A percentile compares a stretch with the other conserved stretches of the same genome.
These are phyloP conservation scores for Pogonognathellus flavescens DNA, from an alignment of 1,140 invertebrate genomes.

Conservation along the genomic window DNA sequence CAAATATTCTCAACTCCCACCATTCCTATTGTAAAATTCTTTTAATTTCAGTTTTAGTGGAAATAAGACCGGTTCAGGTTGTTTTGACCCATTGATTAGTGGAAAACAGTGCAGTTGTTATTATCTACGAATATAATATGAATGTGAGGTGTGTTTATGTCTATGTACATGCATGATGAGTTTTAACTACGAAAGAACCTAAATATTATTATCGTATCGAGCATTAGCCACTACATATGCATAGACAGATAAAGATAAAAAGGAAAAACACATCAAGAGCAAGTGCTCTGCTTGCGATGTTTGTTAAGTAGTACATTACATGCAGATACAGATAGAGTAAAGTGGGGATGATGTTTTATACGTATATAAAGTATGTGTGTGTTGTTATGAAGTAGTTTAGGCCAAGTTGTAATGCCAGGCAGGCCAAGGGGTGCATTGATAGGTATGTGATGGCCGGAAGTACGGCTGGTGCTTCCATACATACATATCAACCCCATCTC, in stretches of 20 bases:
- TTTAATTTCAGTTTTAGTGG: not conserved
- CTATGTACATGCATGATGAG: constrained; percentile 16
- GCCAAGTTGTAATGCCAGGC: not conserved
- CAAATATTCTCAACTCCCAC: not conserved
- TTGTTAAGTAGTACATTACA: not conserved
- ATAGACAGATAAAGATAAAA: not conserved
- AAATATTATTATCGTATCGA: not conserved
- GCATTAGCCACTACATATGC: not conserved
- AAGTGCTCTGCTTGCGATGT: not conserved
- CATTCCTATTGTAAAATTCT: not conserved
- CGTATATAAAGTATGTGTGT: not conserved
- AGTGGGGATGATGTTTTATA: not conserved
- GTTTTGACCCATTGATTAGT: constrained; percentile 8
- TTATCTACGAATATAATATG: constrained; percentile 22
- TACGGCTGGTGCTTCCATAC: constrained; percentile 67
- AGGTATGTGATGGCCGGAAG: constrained; percentile 66
- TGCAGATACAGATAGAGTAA: not conserved
- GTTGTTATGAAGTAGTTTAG: not conserved
- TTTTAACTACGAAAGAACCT: not conserved
- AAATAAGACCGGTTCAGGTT: not conserved
- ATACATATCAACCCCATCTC: constrained; percentile 57
- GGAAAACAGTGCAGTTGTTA: not conserved
- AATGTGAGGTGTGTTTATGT: not conserved
- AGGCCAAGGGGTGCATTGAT: constrained; percentile 61
- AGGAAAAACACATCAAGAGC: not conserved